Evolutionary conservation across 2,888 invertebrate genomes (phyloP), one percentile per base, ranked within the genome.

Genomic region (Neocrepidodera transversa): DNA sequence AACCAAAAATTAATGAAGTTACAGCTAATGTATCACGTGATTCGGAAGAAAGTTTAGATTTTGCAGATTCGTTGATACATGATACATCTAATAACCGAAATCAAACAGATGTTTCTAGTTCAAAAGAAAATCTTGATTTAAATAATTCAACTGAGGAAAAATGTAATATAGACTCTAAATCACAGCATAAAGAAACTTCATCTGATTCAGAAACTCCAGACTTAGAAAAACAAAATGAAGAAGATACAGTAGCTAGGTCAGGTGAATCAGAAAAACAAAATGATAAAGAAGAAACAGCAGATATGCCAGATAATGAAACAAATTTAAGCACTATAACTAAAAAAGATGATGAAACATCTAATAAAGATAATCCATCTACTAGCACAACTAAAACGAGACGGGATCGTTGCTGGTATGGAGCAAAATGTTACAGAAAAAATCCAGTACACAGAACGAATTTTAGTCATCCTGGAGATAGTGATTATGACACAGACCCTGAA

Each of bases 401-500:
- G 42, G 84, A 86, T 63, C 80, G 84, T 51, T 89, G 90, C 75
- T 82, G 84, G 77, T 90, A 88, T 73, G 87, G 86, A 62, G 78
- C 78, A 6, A 79, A 77, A 57, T 90, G 89, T 76, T 87, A 86
- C 76, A 87, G 89, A 69, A 84, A 82, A 70, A 89, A 87, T 75
- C 78, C 83, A 0, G 75, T 77, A 2, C 90, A 91, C 74, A 82
- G 81, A 65, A 71, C 74, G 11, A 79, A 84, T 68, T 88, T 82
- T 75, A 83, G 85, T 63, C 90, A 91, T 80, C 88, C 87, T 0
- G 78, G 81, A 0, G 88, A 89, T 76, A 20, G 78, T 0, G 88
- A 89, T 77, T 88, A 85, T 79, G 81, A 81, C 2, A 70, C 69
- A 26, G 76, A 78, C 65, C 71, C 76, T 5, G 69, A 75, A 17